A percentile compares a stretch with the other conserved stretches of the same genome.
Conservation (phyloP, 2,888 invertebrate genomes). For the Petrophora chlorosata region DNA sequence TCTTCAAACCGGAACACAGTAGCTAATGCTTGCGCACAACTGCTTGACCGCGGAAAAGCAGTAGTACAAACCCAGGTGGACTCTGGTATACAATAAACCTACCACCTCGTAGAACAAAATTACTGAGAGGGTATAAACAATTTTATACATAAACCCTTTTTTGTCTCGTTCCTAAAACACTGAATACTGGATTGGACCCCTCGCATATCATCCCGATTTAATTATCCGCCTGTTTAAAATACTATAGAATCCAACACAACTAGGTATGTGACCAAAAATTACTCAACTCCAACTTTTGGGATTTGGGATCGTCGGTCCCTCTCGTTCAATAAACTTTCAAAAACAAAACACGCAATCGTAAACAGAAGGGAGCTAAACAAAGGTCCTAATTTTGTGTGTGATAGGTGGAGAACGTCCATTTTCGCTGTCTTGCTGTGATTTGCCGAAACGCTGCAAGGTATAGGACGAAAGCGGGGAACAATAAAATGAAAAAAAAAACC, state of each 20-base stretch:
- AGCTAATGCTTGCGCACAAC: too few species aligned
- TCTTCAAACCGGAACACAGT: too few species aligned
- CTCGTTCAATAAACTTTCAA: constrained; percentile 29
- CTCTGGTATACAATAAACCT: too few species aligned
- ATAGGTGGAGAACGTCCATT: constrained; percentile 4
- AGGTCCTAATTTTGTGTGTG: constrained; percentile 21
- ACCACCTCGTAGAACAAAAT: too few species aligned
- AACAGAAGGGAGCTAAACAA: constrained; percentile 27
- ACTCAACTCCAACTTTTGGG: constrained; percentile 29
- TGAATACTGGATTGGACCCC: neutral
- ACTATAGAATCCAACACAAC: constrained; percentile 11
- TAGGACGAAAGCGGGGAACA: too few species aligned
- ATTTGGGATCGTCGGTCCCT: constrained; percentile 8
- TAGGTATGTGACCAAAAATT: constrained; percentile 17
- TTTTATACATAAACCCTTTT: neutral
- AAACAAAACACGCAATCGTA: constrained; percentile 25
- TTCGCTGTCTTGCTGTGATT: neutral
- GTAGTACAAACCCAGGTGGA: too few species aligned
- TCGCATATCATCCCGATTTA: constrained; percentile 6
- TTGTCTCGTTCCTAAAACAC: neutral
- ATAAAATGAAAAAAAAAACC: too few species aligned
- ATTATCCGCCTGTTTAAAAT: constrained; percentile 15
- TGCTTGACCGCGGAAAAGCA: too few species aligned
- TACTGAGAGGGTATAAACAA: too few species aligned
- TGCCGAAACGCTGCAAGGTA: neutral